Percentiles rank a stretch among this genome's conserved stretches.
phyloP scores from a whole-genome alignment of 2,797 vertebrate species.

The Discoglossus pictus region DNA sequence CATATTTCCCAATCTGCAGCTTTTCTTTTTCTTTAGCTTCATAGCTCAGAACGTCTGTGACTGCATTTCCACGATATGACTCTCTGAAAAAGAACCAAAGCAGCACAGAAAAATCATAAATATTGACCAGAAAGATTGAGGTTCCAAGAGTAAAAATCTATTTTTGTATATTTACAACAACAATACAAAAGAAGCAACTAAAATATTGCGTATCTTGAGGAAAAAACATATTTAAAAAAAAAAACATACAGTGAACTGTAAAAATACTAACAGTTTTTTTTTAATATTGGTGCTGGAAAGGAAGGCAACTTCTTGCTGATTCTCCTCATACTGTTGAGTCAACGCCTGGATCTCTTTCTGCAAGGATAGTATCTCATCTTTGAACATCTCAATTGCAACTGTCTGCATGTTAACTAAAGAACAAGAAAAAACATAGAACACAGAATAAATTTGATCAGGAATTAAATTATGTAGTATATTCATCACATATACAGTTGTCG shows the following conservation, averaged over 20 bases:
- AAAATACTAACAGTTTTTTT: slow-evolving; percentile 66
- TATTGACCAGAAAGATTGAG: too few species aligned
- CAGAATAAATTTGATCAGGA: background rate
- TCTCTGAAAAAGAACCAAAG: slow-evolving; percentile 56
- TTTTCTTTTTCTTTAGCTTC: slow-evolving; percentile 57
- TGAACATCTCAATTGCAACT: slow-evolving; percentile 57
- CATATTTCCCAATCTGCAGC: slow-evolving; percentile 69
- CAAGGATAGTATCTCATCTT: slow-evolving; percentile 71
- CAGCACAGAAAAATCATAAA: background rate
- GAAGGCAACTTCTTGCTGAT: slow-evolving; percentile 52
- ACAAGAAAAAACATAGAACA: background rate
- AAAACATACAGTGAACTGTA: too few species aligned
- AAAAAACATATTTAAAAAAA: background rate
- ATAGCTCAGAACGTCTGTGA: background rate
- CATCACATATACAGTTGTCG: too few species aligned
- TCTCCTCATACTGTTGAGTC: slow-evolving; percentile 60
- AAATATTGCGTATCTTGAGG: too few species aligned
- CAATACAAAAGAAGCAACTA: too few species aligned
- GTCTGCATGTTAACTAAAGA: slow-evolving; percentile 54
- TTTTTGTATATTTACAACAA: too few species aligned
- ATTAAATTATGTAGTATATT: too few species aligned
- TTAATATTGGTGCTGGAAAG: slow-evolving; percentile 63
- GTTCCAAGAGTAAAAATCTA: too few species aligned
- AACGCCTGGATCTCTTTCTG: slow-evolving; percentile 71
- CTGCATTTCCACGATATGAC: slow-evolving; percentile 33